Evolutionary conservation across 2,797 vertebrate species (phyloP).

Genomic region (Sus cebifrons): DNA sequence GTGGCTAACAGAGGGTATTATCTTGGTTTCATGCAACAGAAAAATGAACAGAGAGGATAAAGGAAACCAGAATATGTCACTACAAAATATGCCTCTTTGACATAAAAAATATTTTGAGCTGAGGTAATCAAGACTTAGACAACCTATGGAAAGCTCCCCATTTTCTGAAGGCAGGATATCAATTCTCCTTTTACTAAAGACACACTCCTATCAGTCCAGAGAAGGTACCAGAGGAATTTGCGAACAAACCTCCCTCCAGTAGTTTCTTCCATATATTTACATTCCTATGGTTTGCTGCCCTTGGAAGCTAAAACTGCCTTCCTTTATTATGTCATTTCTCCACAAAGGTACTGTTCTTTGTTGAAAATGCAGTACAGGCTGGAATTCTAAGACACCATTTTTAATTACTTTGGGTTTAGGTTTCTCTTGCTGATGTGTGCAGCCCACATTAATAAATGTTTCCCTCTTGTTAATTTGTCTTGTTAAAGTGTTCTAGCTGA

Average conservation of each 20-base stretch:
- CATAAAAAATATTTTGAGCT: constrained; percentile 3
- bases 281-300: neutral
- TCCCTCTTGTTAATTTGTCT: neutral
- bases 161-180: neutral
- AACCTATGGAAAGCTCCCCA: neutral
- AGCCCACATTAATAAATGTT: neutral
- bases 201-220: neutral
- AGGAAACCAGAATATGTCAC: neutral
- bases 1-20: neutral
- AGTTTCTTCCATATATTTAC: neutral
- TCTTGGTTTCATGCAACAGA: neutral
- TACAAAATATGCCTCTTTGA: neutral
- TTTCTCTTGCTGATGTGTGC: neutral
- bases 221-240: neutral
- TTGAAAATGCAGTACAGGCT: neutral
- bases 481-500: neutral
- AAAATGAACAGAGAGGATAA: neutral
- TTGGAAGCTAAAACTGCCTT: neutral
- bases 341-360: neutral
- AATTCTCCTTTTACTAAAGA: neutral
- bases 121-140: neutral
- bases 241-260: neutral
- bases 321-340: neutral
- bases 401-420: neutral
- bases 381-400: neutral